Percentiles rank a stretch among this genome's conserved stretches.
These are phyloP conservation scores for Gouania willdenowi DNA, from an alignment of 2,797 vertebrate species.

Conservation along the genomic window DNA sequence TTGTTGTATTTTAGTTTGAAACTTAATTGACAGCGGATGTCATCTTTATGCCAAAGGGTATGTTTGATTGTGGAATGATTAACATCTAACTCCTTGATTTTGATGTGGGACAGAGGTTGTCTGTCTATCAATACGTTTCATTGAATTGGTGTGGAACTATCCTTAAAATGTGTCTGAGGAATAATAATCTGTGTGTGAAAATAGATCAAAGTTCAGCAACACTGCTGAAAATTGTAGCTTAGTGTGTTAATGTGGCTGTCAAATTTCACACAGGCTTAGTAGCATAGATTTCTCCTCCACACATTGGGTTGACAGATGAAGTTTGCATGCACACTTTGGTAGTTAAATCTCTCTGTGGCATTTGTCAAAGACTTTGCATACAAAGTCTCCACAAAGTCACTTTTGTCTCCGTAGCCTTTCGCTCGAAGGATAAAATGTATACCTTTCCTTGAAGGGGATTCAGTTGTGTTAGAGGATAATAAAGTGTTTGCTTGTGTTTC, in stretches of 20 bases:
- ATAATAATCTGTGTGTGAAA: constrained; percentile 45
- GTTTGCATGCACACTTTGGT: neutral
- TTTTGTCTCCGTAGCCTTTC: too few species aligned
- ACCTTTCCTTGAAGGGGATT: constrained; percentile 10
- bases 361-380: too few species aligned
- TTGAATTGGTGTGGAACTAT: constrained; percentile 25
- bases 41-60: too few species aligned
- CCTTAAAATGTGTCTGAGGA: constrained; percentile 38
- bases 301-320: constrained; percentile 1
- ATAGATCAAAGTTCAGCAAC: constrained; percentile 25
- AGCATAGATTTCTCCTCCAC: neutral
- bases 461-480: constrained; percentile 1
- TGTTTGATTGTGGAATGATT: too few species aligned
- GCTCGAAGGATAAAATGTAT: neutral
- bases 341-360: too few species aligned
- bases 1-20: too few species aligned
- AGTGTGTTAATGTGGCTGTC: constrained; percentile 5
- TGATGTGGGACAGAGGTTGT: constrained; percentile 18
- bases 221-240: neutral
- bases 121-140: constrained; percentile 37
- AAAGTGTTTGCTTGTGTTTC: constrained; percentile 40
- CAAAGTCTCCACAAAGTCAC: too few species aligned
- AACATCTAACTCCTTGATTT: too few species aligned
- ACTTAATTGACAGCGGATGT: too few species aligned
- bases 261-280: constrained; percentile 11